These are phyloP conservation scores for Syrista parreyssii DNA, from an alignment of 2,888 invertebrate species.

Conservation along the genomic window DNA sequence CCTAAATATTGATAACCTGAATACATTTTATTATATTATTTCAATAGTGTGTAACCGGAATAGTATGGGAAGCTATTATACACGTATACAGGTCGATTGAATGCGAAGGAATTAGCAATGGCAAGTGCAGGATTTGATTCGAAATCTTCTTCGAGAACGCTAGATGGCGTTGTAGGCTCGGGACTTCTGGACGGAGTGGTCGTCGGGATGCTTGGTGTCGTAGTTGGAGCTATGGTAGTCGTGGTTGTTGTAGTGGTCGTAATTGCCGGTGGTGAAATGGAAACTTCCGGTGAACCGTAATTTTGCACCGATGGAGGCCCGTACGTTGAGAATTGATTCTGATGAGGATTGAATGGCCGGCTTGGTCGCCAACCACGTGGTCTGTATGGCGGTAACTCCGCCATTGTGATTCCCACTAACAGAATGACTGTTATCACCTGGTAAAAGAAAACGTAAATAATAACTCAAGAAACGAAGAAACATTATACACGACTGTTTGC, in stretches of 20 bases:
- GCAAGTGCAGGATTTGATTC: conserved; percentile 55
- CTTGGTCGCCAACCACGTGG: conserved; percentile 58
- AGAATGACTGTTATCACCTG: conserved; percentile 18
- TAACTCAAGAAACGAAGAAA: too few relatives aligned
- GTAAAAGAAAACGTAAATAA: conserved; percentile 11
- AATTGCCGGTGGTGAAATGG: conserved; percentile 19
- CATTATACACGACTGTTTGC: too few relatives aligned
- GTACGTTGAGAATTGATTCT: conserved; percentile 32
- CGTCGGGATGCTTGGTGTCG: conserved; percentile 24
- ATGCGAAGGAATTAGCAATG: conserved; percentile 61
- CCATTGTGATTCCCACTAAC: conserved; percentile 34
- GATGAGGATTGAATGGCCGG: conserved; percentile 26
- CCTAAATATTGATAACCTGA: too few relatives aligned
- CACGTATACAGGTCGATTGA: conserved; percentile 59
- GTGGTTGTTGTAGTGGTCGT: conserved; percentile 15
- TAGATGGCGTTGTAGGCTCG: conserved; percentile 37
- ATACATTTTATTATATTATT: conserved; percentile 21
- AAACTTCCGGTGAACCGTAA: conserved; percentile 39
- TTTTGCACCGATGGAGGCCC: conserved; percentile 22
- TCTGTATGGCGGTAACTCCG: conserved; percentile 42
- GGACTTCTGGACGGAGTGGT: conserved; percentile 52
- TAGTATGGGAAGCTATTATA: conserved; percentile 54
- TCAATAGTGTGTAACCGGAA: conserved; percentile 35
- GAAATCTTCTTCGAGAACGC: conserved; percentile 42
- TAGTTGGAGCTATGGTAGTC: conserved; percentile 29